These are phyloP conservation scores for Holacanthus passer DNA, from an alignment of 2,113 vertebrate species.

Conservation along the genomic window DNA sequence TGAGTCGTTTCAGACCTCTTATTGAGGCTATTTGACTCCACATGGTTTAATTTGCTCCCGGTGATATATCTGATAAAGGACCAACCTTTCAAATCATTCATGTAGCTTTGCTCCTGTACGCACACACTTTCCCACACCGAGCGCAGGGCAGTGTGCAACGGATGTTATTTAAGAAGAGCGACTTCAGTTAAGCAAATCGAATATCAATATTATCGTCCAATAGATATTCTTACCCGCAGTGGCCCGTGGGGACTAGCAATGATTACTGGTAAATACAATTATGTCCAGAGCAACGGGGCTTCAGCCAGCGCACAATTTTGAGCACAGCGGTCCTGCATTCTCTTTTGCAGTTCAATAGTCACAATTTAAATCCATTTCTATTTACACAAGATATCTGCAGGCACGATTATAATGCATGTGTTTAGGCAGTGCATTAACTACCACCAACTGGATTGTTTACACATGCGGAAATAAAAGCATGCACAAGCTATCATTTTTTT, in stretches of 20 bases:
- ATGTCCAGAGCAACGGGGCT: slow-evolving; percentile 37
- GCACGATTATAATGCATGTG: slow-evolving; percentile 36
- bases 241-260: slow-evolving; percentile 35
- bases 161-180: slow-evolving; percentile 56
- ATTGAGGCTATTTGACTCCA: slow-evolving; percentile 79
- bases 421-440: slow-evolving; percentile 49
- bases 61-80: slow-evolving; percentile 72
- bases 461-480: slow-evolving; percentile 22
- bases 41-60: slow-evolving; percentile 77
- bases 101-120: slow-evolving; percentile 37
- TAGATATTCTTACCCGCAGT: slow-evolving; percentile 53
- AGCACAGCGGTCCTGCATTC: slow-evolving; percentile 42
- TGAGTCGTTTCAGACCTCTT: slow-evolving; percentile 74
- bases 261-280: slow-evolving; percentile 67
- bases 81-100: slow-evolving; percentile 66
- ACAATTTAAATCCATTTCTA: slow-evolving; percentile 51
- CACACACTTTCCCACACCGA: background rate
- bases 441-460: slow-evolving; percentile 52
- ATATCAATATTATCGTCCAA: slow-evolving; percentile 65
- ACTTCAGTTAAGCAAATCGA: slow-evolving; percentile 59
- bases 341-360: slow-evolving; percentile 46
- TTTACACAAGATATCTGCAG: slow-evolving; percentile 45
- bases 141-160: background rate
- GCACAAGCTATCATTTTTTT: slow-evolving; percentile 25
- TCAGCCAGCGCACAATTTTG: slow-evolving; percentile 30